A percentile compares a stretch with the other conserved stretches of the same genome.
These are phyloP conservation scores for Capromys pilorides DNA, from an alignment of 2,797 vertebrate genomes.

Conservation along the genomic window DNA sequence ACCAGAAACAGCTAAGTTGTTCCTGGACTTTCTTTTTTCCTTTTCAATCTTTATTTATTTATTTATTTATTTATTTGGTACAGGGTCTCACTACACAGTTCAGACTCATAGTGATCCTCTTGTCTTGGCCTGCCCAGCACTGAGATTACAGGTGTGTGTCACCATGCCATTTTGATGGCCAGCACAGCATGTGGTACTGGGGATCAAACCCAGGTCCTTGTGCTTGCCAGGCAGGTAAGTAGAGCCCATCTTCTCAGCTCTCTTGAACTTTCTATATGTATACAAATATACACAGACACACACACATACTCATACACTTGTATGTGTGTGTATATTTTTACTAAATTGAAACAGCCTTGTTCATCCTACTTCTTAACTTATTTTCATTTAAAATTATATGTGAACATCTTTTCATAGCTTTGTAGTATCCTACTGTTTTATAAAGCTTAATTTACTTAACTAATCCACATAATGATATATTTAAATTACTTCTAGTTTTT, in stretches of 20 bases:
- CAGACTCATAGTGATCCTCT: too few relatives aligned
- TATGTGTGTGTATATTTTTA: neutral
- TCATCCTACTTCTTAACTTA: conserved; percentile 32
- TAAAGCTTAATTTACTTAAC: conserved; percentile 47
- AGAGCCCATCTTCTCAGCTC: too few relatives aligned
- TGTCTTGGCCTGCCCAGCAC: too few relatives aligned
- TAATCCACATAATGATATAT: neutral
- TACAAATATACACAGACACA: neutral
- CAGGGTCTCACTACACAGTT: too few relatives aligned
- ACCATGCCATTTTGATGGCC: too few relatives aligned
- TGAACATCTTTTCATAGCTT: conserved; percentile 31
- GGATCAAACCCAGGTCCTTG: too few relatives aligned
- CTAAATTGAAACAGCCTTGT: neutral
- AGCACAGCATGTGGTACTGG: too few relatives aligned
- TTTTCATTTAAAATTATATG: conserved; percentile 43
- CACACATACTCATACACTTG: neutral
- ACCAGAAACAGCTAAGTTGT: neutral
- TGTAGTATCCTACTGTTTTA: neutral
- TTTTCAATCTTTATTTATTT: too few relatives aligned
- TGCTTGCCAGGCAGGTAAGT: too few relatives aligned
- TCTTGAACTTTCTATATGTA: too few relatives aligned
- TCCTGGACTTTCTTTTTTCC: neutral
- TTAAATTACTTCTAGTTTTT: conserved; percentile 48
- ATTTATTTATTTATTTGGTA: too few relatives aligned
- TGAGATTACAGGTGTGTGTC: too few relatives aligned